These are phyloP conservation scores for Rhegmatorhina hoffmannsi DNA, from an alignment of 2,113 vertebrate genomes.

Conservation along the genomic window DNA sequence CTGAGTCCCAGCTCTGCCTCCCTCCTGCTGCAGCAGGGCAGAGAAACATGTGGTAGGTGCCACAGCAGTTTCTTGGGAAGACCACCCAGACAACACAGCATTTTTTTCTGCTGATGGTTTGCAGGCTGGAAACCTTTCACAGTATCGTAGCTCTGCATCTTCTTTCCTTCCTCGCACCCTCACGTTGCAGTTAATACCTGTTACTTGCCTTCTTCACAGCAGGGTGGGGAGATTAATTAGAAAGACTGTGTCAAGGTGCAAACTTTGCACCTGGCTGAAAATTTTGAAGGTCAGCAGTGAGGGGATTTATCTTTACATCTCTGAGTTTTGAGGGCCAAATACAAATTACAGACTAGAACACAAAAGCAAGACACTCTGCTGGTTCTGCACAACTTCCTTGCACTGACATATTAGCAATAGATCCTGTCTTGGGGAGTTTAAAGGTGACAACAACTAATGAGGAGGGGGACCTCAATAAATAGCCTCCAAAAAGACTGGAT, in stretches of 20 bases:
- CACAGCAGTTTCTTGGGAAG: not conserved
- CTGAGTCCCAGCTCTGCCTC: not conserved
- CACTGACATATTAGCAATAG: too few species aligned
- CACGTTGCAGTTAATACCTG: not conserved
- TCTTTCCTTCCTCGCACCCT: not conserved
- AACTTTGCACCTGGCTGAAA: not conserved
- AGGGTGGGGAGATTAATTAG: not conserved
- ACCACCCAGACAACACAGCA: not conserved
- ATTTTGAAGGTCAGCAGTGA: not conserved
- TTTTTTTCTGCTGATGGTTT: not conserved
- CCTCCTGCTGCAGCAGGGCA: not conserved
- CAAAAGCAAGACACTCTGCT: not conserved
- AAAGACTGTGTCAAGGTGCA: not conserved
- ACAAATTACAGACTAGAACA: not conserved
- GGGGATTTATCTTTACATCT: not conserved
- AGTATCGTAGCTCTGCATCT: not conserved
- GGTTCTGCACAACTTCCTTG: not conserved
- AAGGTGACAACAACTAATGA: not conserved
- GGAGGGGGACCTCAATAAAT: not conserved
- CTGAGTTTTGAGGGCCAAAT: not conserved
- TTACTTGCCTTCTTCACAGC: not conserved
- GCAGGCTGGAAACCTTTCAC: not conserved
- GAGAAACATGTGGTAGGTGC: fast-evolving
- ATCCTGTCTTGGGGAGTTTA: not conserved
- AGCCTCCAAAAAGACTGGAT: not conserved